Evolutionary conservation across 2,888 invertebrate species (phyloP), one percentile per base, ranked within the genome.

Genomic region (Callyntrura guangdongensis): DNA sequence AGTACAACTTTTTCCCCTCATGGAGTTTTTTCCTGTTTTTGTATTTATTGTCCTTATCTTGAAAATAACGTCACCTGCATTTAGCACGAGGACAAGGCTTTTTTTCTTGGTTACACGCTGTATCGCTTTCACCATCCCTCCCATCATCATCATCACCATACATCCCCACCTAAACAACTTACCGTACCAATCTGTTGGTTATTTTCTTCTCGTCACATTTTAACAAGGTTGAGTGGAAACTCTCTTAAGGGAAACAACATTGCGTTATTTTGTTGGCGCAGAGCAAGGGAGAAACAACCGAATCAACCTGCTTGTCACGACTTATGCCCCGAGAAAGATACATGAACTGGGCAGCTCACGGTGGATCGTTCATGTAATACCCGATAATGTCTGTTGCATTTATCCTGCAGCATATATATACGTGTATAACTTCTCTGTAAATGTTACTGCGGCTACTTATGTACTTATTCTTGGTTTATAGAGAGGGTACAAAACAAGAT

Each of bases 261-360:
- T 47, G 20, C 45, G 14, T 72, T 59, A 67, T 69, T 69, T 27
- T 25, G n/a, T 85, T 27, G 53, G 69, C 49, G n/a, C n/a, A n/a
- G n/a, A n/a, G 47, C 49, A 45, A 53, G 59, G 11, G 56, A 81
- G 22, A 12, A 67, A 77, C 77, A 79, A 27, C 72, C 36, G 83
- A 89, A 89, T 89, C 83, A 89, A 83, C 72, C 88, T 88, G 89
- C 90, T 86, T 90, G 90, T 90, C 90, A 90, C 90, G 90, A 85
- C 83, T 83, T 89, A 49, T 61, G 72, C 89, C 89, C 36, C 72
- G 74, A 89, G 83, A 64, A 89, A 89, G 83, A 89, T 74, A 83
- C 45, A 88, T 88, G 89, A 83, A 64, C 83, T 87, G 20, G 20
- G 12, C 12, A 1, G 17, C 82, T n/a, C 49, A 17, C 17, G 25